Evolutionary conservation across 2,888 invertebrate genomes (phyloP).

Genomic region (Ennomos fuscantarius): DNA sequence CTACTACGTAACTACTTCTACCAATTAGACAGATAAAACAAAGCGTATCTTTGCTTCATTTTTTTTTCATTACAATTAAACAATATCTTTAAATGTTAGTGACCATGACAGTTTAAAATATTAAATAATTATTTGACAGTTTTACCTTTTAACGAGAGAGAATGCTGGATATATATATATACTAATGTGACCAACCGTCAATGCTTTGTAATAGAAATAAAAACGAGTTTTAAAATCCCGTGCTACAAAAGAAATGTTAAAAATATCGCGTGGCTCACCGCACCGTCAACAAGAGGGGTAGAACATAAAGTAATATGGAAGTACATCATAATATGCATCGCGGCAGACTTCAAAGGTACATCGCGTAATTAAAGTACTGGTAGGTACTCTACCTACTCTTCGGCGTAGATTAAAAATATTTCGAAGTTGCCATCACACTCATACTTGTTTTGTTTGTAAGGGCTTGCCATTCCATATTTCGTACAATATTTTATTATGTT

Average conservation of each 20-base stretch:
- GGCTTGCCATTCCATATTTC: slow-evolving; percentile 19
- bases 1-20: too few relatives aligned
- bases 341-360: slow-evolving; percentile 63
- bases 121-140: too few relatives aligned
- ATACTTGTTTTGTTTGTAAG: slow-evolving; percentile 40
- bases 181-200: too few relatives aligned
- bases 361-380: slow-evolving; percentile 63
- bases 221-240: slow-evolving; percentile 3
- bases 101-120: too few relatives aligned
- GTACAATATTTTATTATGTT: background rate
- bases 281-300: slow-evolving; percentile 30
- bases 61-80: too few relatives aligned
- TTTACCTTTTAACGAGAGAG: too few relatives aligned
- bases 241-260: slow-evolving; percentile 22
- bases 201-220: background rate
- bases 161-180: too few relatives aligned
- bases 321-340: slow-evolving; percentile 46
- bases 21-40: too few relatives aligned
- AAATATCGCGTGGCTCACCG: slow-evolving; percentile 23
- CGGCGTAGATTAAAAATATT: slow-evolving; percentile 71
- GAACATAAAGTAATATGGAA: slow-evolving; percentile 38
- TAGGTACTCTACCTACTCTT: slow-evolving; percentile 51
- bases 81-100: too few relatives aligned
- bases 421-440: slow-evolving; percentile 55
- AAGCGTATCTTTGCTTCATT: too few relatives aligned